These are phyloP conservation scores for Loxodonta africana DNA, from an alignment of 2,113 vertebrate species.

Conservation along the genomic window DNA sequence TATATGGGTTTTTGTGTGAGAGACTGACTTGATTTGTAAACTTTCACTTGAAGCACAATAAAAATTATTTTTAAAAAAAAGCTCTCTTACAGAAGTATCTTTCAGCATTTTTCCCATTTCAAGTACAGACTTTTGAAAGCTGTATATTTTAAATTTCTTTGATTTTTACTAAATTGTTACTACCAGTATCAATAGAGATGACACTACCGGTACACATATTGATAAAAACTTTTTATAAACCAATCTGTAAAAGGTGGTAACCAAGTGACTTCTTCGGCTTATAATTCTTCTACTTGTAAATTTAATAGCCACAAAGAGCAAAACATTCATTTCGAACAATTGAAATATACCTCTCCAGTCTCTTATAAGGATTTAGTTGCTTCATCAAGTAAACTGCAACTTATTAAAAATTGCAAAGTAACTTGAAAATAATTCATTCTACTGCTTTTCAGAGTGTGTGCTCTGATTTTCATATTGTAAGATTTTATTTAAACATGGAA, in stretches of 20 bases:
- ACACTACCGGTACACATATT: background rate
- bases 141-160: background rate
- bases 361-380: background rate
- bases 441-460: background rate
- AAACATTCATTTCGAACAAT: background rate
- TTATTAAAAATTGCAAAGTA: background rate
- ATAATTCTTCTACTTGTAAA: slow-evolving; percentile 22
- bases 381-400: background rate
- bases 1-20: too few relatives aligned
- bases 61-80: background rate
- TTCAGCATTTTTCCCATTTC: background rate
- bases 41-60: too few relatives aligned
- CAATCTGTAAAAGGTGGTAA: background rate
- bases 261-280: background rate
- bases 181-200: background rate
- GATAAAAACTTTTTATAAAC: background rate
- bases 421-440: background rate
- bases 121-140: background rate
- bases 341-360: background rate
- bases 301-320: background rate
- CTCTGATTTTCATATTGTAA: slow-evolving; percentile 19
- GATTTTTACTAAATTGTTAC: background rate
- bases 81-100: background rate
- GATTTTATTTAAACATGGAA: slow-evolving; percentile 4
- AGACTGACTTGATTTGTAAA: too few relatives aligned